Conservation (phyloP, 2,113 vertebrate genomes). For the Oryzias melastigma region DNA sequence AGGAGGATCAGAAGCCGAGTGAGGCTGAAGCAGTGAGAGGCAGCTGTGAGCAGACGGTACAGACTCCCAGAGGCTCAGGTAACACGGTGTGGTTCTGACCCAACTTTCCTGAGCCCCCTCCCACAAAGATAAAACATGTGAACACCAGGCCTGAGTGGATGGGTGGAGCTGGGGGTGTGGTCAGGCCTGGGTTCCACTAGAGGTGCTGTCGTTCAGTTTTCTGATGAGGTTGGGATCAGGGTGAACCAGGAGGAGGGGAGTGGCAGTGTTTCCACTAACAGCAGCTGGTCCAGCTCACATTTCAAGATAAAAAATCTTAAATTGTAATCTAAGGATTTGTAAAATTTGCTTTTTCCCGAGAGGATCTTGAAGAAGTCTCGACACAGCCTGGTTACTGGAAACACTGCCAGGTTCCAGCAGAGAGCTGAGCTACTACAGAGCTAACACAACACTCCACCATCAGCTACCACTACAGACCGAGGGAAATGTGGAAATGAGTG, state of each 20-base stretch:
- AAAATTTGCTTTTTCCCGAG: neutral
- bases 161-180: neutral
- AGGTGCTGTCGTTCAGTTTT: neutral
- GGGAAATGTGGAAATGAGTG: slow-evolving; percentile 3
- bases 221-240: neutral
- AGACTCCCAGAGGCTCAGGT: slow-evolving; percentile 25
- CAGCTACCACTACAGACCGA: slow-evolving; percentile 26
- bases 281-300: slow-evolving; percentile 21
- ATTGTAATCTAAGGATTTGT: neutral
- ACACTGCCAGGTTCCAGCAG: slow-evolving; percentile 19
- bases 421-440: slow-evolving; percentile 27
- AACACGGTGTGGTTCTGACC: neutral
- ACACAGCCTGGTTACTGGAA: slow-evolving; percentile 34
- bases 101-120: no score
- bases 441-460: slow-evolving; percentile 41
- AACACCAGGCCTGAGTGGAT: slow-evolving; percentile 28
- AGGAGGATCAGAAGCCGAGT: slow-evolving; percentile 15
- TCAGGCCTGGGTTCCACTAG: slow-evolving; percentile 34
- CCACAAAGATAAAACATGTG: neutral
- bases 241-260: slow-evolving; percentile 14
- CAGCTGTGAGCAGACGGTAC: slow-evolving; percentile 17
- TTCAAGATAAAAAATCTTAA: neutral
- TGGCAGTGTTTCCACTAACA: slow-evolving; percentile 17
- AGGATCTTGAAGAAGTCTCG: neutral
- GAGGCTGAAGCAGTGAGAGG: neutral